Conservation (phyloP, 2,113 vertebrate genomes). For the Rhynchomys soricoides region DNA sequence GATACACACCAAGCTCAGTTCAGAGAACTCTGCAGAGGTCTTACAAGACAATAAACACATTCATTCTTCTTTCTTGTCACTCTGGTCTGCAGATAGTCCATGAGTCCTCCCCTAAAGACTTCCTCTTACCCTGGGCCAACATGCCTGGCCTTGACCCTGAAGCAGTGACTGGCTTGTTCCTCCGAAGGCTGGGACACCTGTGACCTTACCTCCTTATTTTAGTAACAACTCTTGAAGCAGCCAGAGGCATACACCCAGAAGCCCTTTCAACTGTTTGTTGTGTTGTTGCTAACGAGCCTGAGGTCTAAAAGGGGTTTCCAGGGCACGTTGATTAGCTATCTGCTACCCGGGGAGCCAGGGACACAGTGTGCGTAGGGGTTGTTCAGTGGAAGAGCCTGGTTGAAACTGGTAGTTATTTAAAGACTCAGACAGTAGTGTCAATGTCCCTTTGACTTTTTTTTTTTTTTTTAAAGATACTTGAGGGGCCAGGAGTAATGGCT, state of each 20-base stretch:
- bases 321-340: conserved; percentile 84
- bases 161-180: not conserved
- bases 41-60: not conserved
- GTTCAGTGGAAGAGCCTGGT: conserved; percentile 55
- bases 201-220: conserved; percentile 64
- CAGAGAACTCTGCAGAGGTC: not conserved
- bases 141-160: conserved; percentile 7
- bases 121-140: not conserved
- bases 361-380: conserved; percentile 74
- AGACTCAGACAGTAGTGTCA: conserved; percentile 82
- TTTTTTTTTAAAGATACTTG: conserved; percentile 81
- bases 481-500: conserved; percentile 78
- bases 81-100: not conserved
- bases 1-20: not conserved
- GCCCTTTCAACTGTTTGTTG: conserved; percentile 85
- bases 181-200: conserved; percentile 71
- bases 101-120: not conserved
- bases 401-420: conserved; percentile 85
- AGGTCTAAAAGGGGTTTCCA: conserved; percentile 85
- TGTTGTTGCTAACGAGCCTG: conserved; percentile 87
- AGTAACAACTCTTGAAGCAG: conserved; percentile 58
- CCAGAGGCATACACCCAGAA: conserved; percentile 74
- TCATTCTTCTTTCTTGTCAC: not conserved
- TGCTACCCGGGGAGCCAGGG: conserved; percentile 80
- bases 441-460: conserved; percentile 76